Evolutionary conservation across 2,888 invertebrate species (phyloP).

Genomic region (Philhelius pedissequus): DNA sequence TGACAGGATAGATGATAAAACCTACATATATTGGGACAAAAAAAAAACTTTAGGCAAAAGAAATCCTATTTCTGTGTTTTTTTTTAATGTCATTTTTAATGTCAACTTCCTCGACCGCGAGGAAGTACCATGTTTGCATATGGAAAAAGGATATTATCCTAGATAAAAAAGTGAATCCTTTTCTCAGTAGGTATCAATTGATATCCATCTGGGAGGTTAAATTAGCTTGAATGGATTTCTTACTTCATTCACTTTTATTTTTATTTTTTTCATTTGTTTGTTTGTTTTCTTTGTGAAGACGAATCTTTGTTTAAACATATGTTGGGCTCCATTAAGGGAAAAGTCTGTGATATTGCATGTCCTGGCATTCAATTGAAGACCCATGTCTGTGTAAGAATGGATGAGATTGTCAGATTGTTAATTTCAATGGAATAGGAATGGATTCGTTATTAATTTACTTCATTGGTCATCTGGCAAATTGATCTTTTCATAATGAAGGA

Average conservation of each 20-base stretch:
- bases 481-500: conserved; percentile 43
- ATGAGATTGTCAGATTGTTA: conserved; percentile 37
- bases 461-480: conserved; percentile 67
- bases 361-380: conserved; percentile 48
- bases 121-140: conserved; percentile 62
- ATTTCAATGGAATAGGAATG: conserved; percentile 52
- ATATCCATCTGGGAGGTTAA: conserved; percentile 59
- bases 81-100: conserved; percentile 50
- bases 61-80: conserved; percentile 46
- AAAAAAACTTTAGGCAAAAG: conserved; percentile 11
- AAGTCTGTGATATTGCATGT: conserved; percentile 51
- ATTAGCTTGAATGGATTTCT: conserved; percentile 63
- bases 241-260: background rate
- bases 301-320: conserved; percentile 45
- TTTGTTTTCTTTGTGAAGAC: background rate
- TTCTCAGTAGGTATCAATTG: conserved; percentile 60
- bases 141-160: conserved; percentile 44
- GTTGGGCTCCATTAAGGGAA: conserved; percentile 36
- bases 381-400: background rate
- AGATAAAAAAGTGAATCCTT: conserved; percentile 52
- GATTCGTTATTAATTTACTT: conserved; percentile 28
- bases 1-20: conserved; percentile 24
- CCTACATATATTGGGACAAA: no score
- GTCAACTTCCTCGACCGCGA: conserved; percentile 66
- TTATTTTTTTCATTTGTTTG: background rate